Evolutionary conservation across 1,140 invertebrate species (phyloP), one percentile per base, ranked within the genome.

Genomic region (Procambarus virginalis): DNA sequence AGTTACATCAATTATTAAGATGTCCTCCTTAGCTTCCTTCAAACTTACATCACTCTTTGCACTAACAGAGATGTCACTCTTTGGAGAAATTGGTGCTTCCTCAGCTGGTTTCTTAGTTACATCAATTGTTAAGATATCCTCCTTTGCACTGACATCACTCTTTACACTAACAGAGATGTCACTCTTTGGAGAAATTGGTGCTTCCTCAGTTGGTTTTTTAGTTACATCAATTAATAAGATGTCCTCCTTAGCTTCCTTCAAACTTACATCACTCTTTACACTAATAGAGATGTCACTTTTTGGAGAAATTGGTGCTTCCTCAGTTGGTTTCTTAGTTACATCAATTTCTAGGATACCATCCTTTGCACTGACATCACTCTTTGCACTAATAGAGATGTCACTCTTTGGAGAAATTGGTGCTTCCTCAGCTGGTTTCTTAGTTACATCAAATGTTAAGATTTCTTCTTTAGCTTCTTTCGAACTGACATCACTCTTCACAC

Each of bases 401-500:
- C 80, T 82, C 22, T 64, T 64, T 3, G 80, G 80, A 22, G 80
- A 82, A 45, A 80, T 1, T 86, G 76, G 49, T 45, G 51, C 80
- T 17, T 79, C 75, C 82, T 90, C 89, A 20, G 73, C 34, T 0
- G 51, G 51, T 76, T 83, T 87, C 34, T 90, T 75, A 2, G 22
- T 22, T 70, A 85, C 93, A 49, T 94, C 86, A 86, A 94, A 92
- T 22, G 94, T 78, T 22, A 94, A 73, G 89, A 92, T 68, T 0
- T 75, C 64, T 9, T 84, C 48, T 49, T 75, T 75, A 2, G 17
- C 45, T 48, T 68, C 60, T 34, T 89, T 84, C n/a, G 85, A 49
- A 64, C 84, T 91, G 78, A 76, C 85, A 68, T 84, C 92, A 91
- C 75, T 92, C 88, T 90, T 93, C 91, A 12, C 85, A 20, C 77